phyloP scores from a whole-genome alignment of 2,888 invertebrate species.

The Lamproptera curius region DNA sequence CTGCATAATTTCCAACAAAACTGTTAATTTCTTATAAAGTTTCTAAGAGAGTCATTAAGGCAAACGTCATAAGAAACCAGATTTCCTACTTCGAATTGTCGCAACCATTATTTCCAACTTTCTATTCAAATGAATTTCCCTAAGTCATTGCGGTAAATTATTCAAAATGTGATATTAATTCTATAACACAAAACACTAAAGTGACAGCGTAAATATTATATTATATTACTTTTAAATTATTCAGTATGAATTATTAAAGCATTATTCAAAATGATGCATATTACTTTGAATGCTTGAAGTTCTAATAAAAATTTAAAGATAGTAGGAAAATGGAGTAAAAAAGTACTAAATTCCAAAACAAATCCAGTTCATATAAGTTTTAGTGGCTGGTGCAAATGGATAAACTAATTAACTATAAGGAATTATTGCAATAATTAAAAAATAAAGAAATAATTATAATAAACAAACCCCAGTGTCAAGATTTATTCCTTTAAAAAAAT shows the following conservation, averaged over 20 bases:
- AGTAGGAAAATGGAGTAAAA: too few species aligned
- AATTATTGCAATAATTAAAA: not conserved
- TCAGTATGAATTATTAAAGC: too few species aligned
- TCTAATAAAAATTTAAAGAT: too few species aligned
- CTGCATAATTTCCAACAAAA: not conserved
- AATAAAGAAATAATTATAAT: not conserved
- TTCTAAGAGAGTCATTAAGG: not conserved
- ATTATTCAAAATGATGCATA: too few species aligned
- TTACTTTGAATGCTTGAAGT: too few species aligned
- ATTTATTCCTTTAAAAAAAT: conserved; percentile 31
- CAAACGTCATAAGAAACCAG: not conserved
- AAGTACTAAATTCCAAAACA: too few species aligned
- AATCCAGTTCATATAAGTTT: not conserved
- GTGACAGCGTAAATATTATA: too few species aligned
- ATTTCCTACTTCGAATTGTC: not conserved
- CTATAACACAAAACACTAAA: too few species aligned
- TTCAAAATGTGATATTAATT: too few species aligned
- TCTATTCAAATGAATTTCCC: not conserved
- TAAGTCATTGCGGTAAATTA: not conserved
- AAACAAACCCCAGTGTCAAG: not conserved
- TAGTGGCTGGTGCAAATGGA: not conserved
- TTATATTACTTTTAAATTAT: too few species aligned
- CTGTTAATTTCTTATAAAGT: not conserved
- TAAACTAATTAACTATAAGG: not conserved
- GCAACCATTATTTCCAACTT: not conserved